phyloP scores from a whole-genome alignment of 2,797 vertebrate species.

The Bufotes viridis region DNA sequence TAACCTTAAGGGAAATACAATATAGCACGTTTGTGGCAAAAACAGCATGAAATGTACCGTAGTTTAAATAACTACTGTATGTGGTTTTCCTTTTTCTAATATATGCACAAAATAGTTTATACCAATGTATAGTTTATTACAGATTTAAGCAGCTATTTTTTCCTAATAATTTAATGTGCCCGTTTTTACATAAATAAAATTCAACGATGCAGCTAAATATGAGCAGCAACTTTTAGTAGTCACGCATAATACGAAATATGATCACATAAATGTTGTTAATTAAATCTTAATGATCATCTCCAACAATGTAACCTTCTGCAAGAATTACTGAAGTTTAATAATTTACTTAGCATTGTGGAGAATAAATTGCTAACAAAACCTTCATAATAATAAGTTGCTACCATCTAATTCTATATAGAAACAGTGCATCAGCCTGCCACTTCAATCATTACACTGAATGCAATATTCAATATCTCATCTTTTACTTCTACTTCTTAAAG shows the following conservation, averaged over 20 bases:
- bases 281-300: not conserved
- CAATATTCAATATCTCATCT: not conserved
- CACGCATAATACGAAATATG: constrained; percentile 12
- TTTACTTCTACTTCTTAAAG: not conserved
- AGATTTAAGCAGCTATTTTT: not conserved
- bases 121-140: too few relatives aligned
- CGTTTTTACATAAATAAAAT: not conserved
- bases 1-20: too few relatives aligned
- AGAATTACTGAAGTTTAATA: constrained; percentile 18
- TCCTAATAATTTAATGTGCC: not conserved
- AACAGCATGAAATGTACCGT: too few relatives aligned
- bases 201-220: constrained; percentile 13
- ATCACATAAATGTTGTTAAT: constrained; percentile 32
- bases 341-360: constrained; percentile 1
- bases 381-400: not conserved
- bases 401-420: not conserved
- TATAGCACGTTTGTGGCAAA: too few relatives aligned
- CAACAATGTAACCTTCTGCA: constrained; percentile 5
- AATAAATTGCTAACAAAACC: not conserved
- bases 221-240: not conserved
- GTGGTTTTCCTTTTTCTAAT: too few relatives aligned
- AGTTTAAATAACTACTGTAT: too few relatives aligned
- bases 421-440: not conserved
- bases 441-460: not conserved
- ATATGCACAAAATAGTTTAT: too few relatives aligned